phyloP scores from a whole-genome alignment of 1,140 invertebrate genomes.

The Trichonephila clavata region DNA sequence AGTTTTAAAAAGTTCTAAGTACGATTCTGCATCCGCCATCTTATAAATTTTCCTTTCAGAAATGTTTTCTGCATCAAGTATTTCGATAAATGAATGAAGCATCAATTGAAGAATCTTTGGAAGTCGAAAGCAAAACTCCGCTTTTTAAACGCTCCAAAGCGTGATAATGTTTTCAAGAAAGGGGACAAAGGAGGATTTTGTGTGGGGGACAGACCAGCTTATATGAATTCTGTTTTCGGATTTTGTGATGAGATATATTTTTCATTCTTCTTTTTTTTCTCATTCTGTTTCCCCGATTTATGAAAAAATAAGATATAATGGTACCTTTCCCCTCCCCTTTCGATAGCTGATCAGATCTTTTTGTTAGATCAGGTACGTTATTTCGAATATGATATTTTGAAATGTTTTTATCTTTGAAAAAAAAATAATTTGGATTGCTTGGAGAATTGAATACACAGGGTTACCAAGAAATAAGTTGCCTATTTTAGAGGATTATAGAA shows the following conservation, averaged over 20 bases:
- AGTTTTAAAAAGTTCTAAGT: slow-evolving; percentile 36
- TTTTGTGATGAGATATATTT: neutral
- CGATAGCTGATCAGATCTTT: neutral
- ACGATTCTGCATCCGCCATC: neutral
- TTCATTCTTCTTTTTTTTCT: neutral
- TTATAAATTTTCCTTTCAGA: slow-evolving; percentile 6
- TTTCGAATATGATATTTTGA: no score
- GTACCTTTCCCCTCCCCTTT: neutral
- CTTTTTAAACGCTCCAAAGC: slow-evolving; percentile 59
- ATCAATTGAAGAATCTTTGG: slow-evolving; percentile 15
- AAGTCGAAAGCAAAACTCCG: slow-evolving; percentile 13
- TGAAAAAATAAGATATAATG: neutral
- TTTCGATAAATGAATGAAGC: slow-evolving; percentile 19
- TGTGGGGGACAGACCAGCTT: neutral
- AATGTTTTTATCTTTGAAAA: no score
- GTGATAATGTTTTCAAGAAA: slow-evolving; percentile 53
- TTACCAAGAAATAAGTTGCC: no score
- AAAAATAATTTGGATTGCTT: no score
- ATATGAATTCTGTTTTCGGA: slow-evolving; percentile 8
- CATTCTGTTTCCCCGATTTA: neutral
- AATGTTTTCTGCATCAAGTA: slow-evolving; percentile 54
- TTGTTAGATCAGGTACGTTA: neutral
- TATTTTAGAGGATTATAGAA: no score
- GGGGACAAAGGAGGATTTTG: slow-evolving; percentile 15
- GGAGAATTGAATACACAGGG: no score